Evolutionary conservation across 2,888 invertebrate genomes (phyloP).

Genomic region (Myopa tessellatipennis): DNA sequence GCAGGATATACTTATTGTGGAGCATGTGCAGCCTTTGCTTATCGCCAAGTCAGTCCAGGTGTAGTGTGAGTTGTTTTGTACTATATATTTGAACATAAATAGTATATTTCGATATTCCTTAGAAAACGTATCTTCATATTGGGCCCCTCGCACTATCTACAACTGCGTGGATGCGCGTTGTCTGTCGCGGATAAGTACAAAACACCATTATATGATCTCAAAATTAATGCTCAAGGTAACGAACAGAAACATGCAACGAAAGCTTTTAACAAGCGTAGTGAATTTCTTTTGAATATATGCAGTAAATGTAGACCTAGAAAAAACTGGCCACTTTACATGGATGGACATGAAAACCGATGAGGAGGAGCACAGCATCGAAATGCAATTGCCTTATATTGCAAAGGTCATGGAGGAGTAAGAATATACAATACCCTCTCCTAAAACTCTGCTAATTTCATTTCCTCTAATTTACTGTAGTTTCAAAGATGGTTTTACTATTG

Average conservation of each 20-base stretch:
- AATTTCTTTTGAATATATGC: conserved; percentile 68
- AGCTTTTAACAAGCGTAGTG: background rate
- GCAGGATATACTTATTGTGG: conserved; percentile 99
- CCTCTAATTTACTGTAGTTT: conserved; percentile 71
- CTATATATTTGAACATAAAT: background rate
- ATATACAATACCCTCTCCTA: background rate
- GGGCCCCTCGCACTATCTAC: conserved; percentile 97
- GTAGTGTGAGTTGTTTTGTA: conserved; percentile 77
- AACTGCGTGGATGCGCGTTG: conserved; percentile 92
- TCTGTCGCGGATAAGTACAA: conserved; percentile 89
- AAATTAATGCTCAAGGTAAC: conserved; percentile 87
- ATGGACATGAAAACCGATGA: conserved; percentile 96
- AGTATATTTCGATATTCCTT: conserved; percentile 49
- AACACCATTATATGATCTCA: conserved; percentile 96
- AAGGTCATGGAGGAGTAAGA: conserved; percentile 98
- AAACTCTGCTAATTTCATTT: background rate
- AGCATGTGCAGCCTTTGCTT: conserved; percentile 94
- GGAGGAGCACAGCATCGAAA: conserved; percentile 98
- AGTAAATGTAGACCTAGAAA: conserved; percentile 90
- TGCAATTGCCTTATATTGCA: conserved; percentile 99
- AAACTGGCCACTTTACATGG: conserved; percentile 90
- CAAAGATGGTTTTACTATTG: conserved; percentile 89
- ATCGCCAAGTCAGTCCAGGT: conserved; percentile 93
- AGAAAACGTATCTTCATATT: conserved; percentile 91
- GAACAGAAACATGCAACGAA: conserved; percentile 34